Evolutionary conservation across 2,888 invertebrate genomes (phyloP).

Genomic region (Mellilla xanthometata): DNA sequence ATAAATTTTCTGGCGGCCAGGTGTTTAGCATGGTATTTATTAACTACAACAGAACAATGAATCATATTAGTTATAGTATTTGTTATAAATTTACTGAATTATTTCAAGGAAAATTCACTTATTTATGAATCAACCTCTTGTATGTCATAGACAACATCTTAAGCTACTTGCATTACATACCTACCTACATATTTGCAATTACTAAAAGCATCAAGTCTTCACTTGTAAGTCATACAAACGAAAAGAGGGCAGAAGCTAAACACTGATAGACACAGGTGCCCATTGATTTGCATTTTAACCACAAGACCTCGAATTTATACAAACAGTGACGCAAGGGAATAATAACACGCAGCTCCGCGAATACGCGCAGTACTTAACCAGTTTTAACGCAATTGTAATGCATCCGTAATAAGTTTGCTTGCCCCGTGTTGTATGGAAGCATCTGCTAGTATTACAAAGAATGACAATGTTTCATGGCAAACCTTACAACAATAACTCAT

Average conservation of each 20-base stretch:
- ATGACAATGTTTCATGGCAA: constrained; percentile 3
- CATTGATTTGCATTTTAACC: constrained; percentile 22
- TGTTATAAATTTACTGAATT: no score
- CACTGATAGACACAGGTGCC: constrained; percentile 22
- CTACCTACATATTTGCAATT: no score
- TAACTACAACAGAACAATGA: no score
- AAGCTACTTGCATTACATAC: no score
- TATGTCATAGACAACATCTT: no score
- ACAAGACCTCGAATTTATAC: constrained; percentile 25
- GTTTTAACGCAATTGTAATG: constrained; percentile 30
- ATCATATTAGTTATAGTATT: no score
- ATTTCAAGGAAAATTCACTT: no score
- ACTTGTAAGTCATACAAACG: neutral
- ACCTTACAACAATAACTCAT: neutral
- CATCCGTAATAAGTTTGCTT: constrained; percentile 40
- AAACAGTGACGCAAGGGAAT: constrained; percentile 36
- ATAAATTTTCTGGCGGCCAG: no score
- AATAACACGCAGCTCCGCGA: constrained; percentile 28
- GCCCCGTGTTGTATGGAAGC: constrained; percentile 30
- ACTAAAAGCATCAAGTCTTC: no score
- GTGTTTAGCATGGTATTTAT: no score
- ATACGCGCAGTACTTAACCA: constrained; percentile 27
- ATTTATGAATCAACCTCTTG: no score
- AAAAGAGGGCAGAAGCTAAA: constrained; percentile 9
- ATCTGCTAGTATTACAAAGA: constrained; percentile 25